phyloP scores from a whole-genome alignment of 2,797 vertebrate species.

The Siniperca obscura region DNA sequence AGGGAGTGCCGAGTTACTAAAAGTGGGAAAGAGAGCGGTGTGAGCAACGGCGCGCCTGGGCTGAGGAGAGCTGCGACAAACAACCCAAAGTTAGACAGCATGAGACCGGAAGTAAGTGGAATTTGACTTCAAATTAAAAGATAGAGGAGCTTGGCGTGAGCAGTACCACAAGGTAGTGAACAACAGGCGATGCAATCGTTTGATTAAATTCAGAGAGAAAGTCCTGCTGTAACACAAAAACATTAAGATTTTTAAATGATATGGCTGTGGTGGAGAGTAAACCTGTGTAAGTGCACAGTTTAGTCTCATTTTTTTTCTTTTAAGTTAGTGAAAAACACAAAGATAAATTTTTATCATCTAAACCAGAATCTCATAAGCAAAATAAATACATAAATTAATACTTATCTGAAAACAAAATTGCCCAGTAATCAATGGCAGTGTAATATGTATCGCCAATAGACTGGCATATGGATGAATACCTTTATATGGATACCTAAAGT shows the following conservation, averaged over 20 bases:
- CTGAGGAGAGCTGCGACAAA: slow-evolving; percentile 59
- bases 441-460: not conserved
- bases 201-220: not conserved
- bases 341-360: no score
- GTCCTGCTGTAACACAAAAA: not conserved
- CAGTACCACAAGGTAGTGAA: not conserved
- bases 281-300: not conserved
- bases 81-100: not conserved
- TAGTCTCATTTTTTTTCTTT: not conserved
- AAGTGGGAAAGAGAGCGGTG: slow-evolving; percentile 52
- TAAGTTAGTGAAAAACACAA: not conserved
- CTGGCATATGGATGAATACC: not conserved
- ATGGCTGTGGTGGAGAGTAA: not conserved
- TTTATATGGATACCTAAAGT: not conserved
- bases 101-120: not conserved
- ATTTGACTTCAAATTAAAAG: slow-evolving; percentile 31
- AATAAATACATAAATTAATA: not conserved
- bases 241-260: not conserved
- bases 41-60: slow-evolving; percentile 60
- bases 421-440: not conserved
- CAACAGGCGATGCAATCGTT: no score
- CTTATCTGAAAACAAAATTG: not conserved
- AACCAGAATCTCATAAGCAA: no score
- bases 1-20: slow-evolving; percentile 69
- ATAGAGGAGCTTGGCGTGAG: no score